These are phyloP conservation scores for Muraenolepis orangiensis DNA, from an alignment of 2,797 vertebrate genomes.

Conservation along the genomic window DNA sequence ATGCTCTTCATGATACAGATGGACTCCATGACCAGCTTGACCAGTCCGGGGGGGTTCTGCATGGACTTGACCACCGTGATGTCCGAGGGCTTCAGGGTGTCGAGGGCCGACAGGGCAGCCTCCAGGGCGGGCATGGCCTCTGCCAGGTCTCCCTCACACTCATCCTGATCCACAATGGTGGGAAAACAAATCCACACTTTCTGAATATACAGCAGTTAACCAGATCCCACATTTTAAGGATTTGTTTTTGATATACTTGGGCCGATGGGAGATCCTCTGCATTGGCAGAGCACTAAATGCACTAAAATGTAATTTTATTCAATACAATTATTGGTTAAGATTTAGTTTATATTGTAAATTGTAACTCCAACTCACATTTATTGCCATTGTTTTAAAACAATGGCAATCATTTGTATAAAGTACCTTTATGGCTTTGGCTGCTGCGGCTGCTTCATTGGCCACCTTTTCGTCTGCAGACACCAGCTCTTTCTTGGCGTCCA, in stretches of 20 bases:
- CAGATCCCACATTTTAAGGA: not conserved
- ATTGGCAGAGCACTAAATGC: not conserved
- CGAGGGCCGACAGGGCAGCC: slow-evolving; percentile 83
- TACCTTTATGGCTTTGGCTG: slow-evolving; percentile 88
- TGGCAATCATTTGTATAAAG: not conserved
- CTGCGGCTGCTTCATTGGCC: slow-evolving; percentile 85
- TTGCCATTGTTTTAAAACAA: not conserved
- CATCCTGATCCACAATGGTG: slow-evolving; percentile 73
- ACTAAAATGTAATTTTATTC: not conserved
- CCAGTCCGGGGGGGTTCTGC: slow-evolving; percentile 86
- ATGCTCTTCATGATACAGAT: slow-evolving; percentile 91
- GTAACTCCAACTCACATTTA: not conserved
- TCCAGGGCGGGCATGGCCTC: slow-evolving; percentile 89
- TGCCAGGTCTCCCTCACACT: slow-evolving; percentile 89
- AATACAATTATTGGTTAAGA: not conserved
- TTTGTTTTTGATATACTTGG: not conserved
- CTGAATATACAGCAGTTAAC: not conserved
- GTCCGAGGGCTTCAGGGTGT: slow-evolving; percentile 88
- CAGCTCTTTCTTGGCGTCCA: slow-evolving; percentile 86
- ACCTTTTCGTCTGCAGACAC: slow-evolving; percentile 88
- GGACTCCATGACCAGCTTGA: slow-evolving; percentile 96
- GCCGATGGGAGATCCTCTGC: not conserved
- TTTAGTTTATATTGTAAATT: not conserved
- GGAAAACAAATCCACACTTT: not conserved
- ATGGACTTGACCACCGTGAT: slow-evolving; percentile 92